Evolutionary conservation across 2,888 invertebrate genomes (phyloP).

Genomic region (Chymomyza caudatula): DNA sequence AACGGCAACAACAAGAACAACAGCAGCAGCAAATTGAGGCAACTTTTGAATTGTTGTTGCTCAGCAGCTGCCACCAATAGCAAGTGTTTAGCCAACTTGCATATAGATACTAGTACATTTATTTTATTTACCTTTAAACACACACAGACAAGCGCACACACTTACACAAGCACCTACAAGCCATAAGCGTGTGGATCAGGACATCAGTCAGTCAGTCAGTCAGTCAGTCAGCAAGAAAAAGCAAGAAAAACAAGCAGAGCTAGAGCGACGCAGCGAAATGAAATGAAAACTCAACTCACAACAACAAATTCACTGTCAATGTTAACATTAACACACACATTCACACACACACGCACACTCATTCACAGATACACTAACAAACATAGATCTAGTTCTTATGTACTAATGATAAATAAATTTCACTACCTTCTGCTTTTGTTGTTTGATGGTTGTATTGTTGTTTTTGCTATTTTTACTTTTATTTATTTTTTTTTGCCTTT

Average conservation of each 20-base stretch:
- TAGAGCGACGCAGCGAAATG: slow-evolving; percentile 1
- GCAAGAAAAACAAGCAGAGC: neutral
- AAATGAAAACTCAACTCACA: neutral
- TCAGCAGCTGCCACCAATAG: neutral
- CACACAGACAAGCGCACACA: neutral
- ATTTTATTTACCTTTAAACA: neutral
- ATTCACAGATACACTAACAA: slow-evolving; percentile 17
- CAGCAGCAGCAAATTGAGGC: neutral
- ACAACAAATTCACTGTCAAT: slow-evolving; percentile 32
- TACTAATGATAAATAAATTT: slow-evolving; percentile 14
- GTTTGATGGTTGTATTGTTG: neutral
- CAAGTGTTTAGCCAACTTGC: neutral
- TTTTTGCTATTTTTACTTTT: neutral
- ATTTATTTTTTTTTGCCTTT: neutral
- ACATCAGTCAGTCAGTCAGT: no score
- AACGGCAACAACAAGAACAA: slow-evolving; percentile 15
- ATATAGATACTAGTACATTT: neutral
- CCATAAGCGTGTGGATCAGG: no score
- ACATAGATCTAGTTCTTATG: neutral
- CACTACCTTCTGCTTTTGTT: slow-evolving; percentile 30
- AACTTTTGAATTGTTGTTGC: neutral
- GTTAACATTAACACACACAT: slow-evolving; percentile 24
- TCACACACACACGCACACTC: slow-evolving; percentile 26
- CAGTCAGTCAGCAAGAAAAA: no score
- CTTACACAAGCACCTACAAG: neutral